A percentile compares a stretch with the other conserved stretches of the same genome.
These are phyloP conservation scores for Omphaloscelis lunosa DNA, from an alignment of 2,888 invertebrate species.

Conservation along the genomic window DNA sequence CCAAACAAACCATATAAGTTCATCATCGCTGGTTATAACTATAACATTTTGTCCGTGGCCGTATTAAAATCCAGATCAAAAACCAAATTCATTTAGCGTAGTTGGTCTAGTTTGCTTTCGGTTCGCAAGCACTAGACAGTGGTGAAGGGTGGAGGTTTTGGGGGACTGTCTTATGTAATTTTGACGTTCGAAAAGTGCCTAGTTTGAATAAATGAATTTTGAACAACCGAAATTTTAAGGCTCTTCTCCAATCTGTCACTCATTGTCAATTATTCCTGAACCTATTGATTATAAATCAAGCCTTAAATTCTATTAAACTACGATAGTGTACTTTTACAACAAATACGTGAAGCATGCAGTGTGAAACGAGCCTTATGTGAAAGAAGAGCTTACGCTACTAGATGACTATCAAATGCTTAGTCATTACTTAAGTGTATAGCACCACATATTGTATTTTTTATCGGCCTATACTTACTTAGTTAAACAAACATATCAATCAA, in stretches of 20 bases:
- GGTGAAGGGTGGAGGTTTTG: too few relatives aligned
- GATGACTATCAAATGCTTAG: constrained; percentile 48
- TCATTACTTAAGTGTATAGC: constrained; percentile 38
- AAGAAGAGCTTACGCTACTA: constrained; percentile 22
- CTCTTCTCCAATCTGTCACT: background rate
- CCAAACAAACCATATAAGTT: background rate
- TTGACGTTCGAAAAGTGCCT: too few relatives aligned
- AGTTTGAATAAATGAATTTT: too few relatives aligned
- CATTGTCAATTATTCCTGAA: too few relatives aligned
- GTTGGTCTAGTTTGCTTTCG: background rate
- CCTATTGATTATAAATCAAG: background rate
- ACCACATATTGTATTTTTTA: constrained; percentile 33
- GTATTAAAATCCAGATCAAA: background rate
- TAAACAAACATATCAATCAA: constrained; percentile 58
- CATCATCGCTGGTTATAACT: background rate
- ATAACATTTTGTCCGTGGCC: background rate
- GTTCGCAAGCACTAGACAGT: too few relatives aligned
- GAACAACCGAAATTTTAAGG: background rate
- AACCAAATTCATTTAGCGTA: background rate
- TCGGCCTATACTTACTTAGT: constrained; percentile 24
- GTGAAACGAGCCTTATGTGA: constrained; percentile 14
- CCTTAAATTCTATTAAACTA: background rate
- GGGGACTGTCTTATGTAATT: too few relatives aligned
- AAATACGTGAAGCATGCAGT: background rate
- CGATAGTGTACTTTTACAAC: background rate